Evolutionary conservation across 2,113 vertebrate species (phyloP).

Genomic region (Girardinichthys multiradiatus): DNA sequence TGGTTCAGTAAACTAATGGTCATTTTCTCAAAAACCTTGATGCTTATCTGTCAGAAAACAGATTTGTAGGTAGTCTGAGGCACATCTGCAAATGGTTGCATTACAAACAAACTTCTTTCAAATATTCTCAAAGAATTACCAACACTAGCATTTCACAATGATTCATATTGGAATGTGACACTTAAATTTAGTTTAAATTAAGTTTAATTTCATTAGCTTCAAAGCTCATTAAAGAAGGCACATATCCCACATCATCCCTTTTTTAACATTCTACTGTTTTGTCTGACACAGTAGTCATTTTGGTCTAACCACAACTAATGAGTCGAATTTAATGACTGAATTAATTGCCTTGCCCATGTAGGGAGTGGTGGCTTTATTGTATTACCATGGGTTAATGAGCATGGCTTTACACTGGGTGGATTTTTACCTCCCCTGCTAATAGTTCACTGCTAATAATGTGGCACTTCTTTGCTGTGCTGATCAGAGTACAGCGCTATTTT

Average conservation of each 20-base stretch:
- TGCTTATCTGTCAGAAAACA: slow-evolving; percentile 6
- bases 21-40: slow-evolving; percentile 17
- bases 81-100: slow-evolving; percentile 18
- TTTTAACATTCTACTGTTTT: slow-evolving; percentile 25
- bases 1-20: slow-evolving; percentile 6
- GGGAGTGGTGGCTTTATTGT: slow-evolving; percentile 48
- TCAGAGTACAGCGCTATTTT: slow-evolving; percentile 27
- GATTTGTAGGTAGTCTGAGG: neutral
- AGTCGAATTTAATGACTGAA: slow-evolving; percentile 47
- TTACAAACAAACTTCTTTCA: neutral
- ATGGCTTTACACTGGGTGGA: slow-evolving; percentile 39
- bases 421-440: slow-evolving; percentile 45
- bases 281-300: slow-evolving; percentile 19
- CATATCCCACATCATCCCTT: neutral
- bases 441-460: slow-evolving; percentile 14
- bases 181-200: neutral
- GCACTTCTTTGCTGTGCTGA: slow-evolving; percentile 21
- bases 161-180: slow-evolving; percentile 11
- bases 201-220: slow-evolving; percentile 9
- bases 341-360: slow-evolving; percentile 46
- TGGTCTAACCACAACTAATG: slow-evolving; percentile 38
- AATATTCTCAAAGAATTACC: slow-evolving; percentile 8
- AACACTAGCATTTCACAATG: slow-evolving; percentile 10
- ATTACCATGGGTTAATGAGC: slow-evolving; percentile 61
- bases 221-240: slow-evolving; percentile 6